Conservation (phyloP, 2,113 vertebrate genomes). For the Pygoscelis antarcticus region DNA sequence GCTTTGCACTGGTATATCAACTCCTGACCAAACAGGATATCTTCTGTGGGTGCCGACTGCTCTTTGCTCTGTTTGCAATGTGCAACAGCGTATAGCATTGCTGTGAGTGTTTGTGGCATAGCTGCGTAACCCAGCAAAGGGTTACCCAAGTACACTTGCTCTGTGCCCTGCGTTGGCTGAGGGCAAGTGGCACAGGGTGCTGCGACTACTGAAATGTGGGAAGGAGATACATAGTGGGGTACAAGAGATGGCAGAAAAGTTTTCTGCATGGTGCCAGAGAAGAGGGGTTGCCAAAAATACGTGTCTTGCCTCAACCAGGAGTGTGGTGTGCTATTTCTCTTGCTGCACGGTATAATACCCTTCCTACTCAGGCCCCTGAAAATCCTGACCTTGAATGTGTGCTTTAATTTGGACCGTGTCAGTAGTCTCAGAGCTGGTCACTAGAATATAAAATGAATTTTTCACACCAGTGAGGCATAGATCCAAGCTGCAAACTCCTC, state of each 20-base stretch:
- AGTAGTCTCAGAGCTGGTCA: background rate
- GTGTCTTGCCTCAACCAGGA: background rate
- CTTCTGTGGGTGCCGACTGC: background rate
- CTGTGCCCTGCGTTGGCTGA: background rate
- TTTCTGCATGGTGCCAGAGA: background rate
- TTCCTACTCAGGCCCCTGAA: background rate
- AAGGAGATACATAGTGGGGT: background rate
- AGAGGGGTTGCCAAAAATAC: background rate
- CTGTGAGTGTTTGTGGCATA: background rate
- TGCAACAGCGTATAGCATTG: fast-evolving
- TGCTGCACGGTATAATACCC: background rate
- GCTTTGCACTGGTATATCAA: background rate
- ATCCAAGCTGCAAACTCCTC: background rate
- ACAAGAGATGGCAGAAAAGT: background rate
- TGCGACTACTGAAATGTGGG: background rate
- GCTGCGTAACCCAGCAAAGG: background rate
- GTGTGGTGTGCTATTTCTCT: background rate
- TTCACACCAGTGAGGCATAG: background rate
- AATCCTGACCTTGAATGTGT: background rate
- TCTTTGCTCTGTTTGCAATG: background rate
- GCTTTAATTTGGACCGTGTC: background rate
- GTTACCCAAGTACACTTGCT: background rate
- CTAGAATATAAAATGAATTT: background rate
- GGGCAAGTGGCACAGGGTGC: background rate
- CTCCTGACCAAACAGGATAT: slow-evolving; percentile 30